These are phyloP conservation scores for Microctenopoma stevenorrisi DNA, from an alignment of 2,797 vertebrate species.

Conservation along the genomic window DNA sequence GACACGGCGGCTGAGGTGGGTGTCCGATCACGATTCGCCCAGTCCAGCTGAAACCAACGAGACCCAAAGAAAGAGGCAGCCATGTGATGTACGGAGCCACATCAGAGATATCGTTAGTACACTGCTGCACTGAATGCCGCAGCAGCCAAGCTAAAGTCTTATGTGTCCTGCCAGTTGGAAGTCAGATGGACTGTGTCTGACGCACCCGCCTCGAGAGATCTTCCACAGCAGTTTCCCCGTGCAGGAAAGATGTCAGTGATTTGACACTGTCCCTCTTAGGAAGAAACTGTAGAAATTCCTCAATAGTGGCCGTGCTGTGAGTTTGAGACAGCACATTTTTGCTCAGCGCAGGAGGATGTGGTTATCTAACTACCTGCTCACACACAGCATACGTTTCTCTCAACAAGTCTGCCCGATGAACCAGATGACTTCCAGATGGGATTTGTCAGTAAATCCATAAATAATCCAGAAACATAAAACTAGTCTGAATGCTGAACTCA, in stretches of 20 bases:
- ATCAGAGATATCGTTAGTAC: constrained; percentile 33
- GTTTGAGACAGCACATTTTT: constrained; percentile 40
- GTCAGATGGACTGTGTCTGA: constrained; percentile 19
- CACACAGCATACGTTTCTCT: constrained; percentile 36
- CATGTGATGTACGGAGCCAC: constrained; percentile 31
- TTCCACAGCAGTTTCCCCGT: constrained; percentile 40
- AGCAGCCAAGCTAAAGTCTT: constrained; percentile 39
- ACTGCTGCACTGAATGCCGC: constrained; percentile 8
- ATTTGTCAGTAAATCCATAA: constrained; percentile 49
- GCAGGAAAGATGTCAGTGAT: constrained; percentile 51
- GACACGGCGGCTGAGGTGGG: constrained; percentile 1
- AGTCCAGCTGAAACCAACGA: constrained; percentile 1
- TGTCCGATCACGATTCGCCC: neutral
- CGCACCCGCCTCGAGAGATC: neutral
- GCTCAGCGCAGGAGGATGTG: constrained; percentile 47
- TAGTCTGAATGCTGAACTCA: neutral
- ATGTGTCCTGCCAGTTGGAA: constrained; percentile 47
- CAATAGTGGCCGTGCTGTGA: constrained; percentile 18
- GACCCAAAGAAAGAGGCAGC: constrained; percentile 11
- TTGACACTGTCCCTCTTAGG: constrained; percentile 25
- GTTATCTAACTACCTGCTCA: constrained; percentile 65
- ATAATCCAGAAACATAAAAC: constrained; percentile 35
- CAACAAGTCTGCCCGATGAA: constrained; percentile 28
- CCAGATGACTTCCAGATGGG: constrained; percentile 69
- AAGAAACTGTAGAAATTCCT: constrained; percentile 45